Conservation (phyloP, 2,113 vertebrate genomes). For the Scartelaos histophorus region DNA sequence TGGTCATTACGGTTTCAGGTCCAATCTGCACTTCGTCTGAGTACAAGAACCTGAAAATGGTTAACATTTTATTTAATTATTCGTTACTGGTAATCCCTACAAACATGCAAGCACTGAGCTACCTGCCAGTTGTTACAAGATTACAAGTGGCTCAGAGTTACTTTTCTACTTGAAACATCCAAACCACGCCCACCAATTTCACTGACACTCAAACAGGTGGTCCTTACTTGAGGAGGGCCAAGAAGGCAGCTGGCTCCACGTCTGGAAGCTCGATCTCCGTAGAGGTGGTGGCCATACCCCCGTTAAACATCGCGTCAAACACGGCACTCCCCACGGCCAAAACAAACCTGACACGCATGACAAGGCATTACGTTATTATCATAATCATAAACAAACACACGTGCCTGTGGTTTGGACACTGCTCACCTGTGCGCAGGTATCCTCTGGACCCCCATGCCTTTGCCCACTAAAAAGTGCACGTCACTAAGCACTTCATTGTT, state of each 20-base stretch:
- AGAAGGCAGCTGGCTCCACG: conserved; percentile 93
- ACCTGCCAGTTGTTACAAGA: neutral
- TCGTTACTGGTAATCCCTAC: neutral
- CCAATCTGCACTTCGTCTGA: conserved; percentile 97
- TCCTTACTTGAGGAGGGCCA: conserved; percentile 91
- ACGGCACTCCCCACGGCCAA: conserved; percentile 94
- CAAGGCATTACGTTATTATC: too few species aligned
- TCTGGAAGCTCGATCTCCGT: conserved; percentile 96
- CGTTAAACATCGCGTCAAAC: conserved; percentile 98
- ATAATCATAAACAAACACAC: neutral
- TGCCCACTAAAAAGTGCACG: conserved; percentile 95
- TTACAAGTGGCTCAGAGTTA: too few species aligned
- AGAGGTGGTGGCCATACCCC: conserved; percentile 96
- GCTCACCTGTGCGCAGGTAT: conserved; percentile 92
- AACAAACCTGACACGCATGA: conserved; percentile 83
- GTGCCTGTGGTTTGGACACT: neutral
- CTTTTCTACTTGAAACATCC: neutral
- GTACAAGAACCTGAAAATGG: conserved; percentile 87
- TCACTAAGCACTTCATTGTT: conserved; percentile 97
- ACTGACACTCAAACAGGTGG: too few species aligned
- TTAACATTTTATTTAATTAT: neutral
- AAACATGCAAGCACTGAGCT: neutral
- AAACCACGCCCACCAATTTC: neutral
- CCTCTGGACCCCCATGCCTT: conserved; percentile 90
- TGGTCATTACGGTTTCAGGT: conserved; percentile 98